phyloP scores from a whole-genome alignment of 2,797 vertebrate genomes.

The Hyperoplus immaculatus region DNA sequence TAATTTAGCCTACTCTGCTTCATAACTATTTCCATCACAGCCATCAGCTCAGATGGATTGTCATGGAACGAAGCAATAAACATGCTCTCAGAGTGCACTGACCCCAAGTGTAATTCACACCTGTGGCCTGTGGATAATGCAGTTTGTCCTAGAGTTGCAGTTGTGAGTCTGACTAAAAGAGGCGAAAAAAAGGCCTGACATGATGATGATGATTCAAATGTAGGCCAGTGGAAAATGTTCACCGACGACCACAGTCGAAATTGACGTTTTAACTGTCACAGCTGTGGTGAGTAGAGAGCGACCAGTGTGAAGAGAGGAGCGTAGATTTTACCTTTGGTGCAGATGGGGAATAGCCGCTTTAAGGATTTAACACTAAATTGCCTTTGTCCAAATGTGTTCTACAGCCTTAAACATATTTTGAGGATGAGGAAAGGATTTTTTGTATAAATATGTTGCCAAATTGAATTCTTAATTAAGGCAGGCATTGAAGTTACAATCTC shows the following conservation, averaged over 20 bases:
- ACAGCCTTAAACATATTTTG: constrained; percentile 60
- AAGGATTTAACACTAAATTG: constrained; percentile 50
- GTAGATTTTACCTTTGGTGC: constrained; percentile 14
- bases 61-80: constrained; percentile 57
- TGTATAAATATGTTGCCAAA: constrained; percentile 63
- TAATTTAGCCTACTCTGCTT: constrained; percentile 13
- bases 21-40: constrained; percentile 21
- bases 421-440: constrained; percentile 22
- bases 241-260: constrained; percentile 3
- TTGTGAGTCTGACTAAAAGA: constrained; percentile 16
- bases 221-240: constrained; percentile 24
- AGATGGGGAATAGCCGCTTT: constrained; percentile 13
- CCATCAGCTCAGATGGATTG: constrained; percentile 53
- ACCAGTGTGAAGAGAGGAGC: background rate
- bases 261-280: constrained; percentile 16
- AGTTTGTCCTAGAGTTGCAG: constrained; percentile 22
- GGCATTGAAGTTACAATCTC: constrained; percentile 16
- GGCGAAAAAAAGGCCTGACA: constrained; percentile 3
- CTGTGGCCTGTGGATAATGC: constrained; percentile 36
- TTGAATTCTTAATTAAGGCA: constrained; percentile 19
- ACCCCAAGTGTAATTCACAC: constrained; percentile 42
- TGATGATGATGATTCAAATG: constrained; percentile 19
- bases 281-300: background rate
- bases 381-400: constrained; percentile 49
- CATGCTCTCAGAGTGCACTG: constrained; percentile 35